These are phyloP conservation scores for Ctenosaura bakeri DNA, from an alignment of 2,797 vertebrate genomes.

Conservation along the genomic window DNA sequence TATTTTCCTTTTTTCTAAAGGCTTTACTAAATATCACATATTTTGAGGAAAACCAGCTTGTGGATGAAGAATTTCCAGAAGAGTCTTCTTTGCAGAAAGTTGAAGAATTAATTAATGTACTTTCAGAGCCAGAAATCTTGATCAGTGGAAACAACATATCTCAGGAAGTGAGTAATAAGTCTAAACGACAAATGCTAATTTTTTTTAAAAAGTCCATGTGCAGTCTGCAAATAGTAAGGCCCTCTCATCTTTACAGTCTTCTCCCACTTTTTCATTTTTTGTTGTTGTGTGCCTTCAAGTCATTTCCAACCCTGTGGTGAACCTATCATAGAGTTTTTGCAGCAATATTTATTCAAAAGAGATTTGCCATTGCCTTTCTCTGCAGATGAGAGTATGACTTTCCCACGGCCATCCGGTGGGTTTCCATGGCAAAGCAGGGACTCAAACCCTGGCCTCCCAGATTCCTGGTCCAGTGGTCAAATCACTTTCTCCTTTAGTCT, in stretches of 20 bases:
- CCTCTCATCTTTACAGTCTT: not conserved
- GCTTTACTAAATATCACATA: constrained; percentile 94
- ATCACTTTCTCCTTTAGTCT: not conserved
- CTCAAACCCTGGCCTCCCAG: too few relatives aligned
- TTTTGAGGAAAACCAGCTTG: constrained; percentile 95
- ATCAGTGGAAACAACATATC: constrained; percentile 83
- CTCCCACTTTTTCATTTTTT: too few relatives aligned
- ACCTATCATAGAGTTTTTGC: too few relatives aligned
- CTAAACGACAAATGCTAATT: not conserved
- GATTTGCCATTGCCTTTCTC: too few relatives aligned
- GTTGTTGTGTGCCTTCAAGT: too few relatives aligned
- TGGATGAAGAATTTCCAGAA: constrained; percentile 95
- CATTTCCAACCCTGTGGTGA: too few relatives aligned
- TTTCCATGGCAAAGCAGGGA: too few relatives aligned
- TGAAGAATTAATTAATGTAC: constrained; percentile 88
- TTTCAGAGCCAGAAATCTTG: constrained; percentile 94
- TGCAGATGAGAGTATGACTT: too few relatives aligned
- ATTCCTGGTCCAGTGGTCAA: too few relatives aligned
- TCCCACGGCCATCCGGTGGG: too few relatives aligned
- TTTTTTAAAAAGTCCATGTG: not conserved
- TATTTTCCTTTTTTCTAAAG: constrained; percentile 74
- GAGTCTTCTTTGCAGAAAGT: constrained; percentile 91
- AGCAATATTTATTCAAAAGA: too few relatives aligned
- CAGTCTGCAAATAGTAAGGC: not conserved
- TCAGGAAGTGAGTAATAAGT: constrained; percentile 84